A percentile compares a stretch with the other conserved stretches of the same genome.
Conservation (phyloP, 2,888 invertebrate genomes). For the Chrysomela aeneicollis region DNA sequence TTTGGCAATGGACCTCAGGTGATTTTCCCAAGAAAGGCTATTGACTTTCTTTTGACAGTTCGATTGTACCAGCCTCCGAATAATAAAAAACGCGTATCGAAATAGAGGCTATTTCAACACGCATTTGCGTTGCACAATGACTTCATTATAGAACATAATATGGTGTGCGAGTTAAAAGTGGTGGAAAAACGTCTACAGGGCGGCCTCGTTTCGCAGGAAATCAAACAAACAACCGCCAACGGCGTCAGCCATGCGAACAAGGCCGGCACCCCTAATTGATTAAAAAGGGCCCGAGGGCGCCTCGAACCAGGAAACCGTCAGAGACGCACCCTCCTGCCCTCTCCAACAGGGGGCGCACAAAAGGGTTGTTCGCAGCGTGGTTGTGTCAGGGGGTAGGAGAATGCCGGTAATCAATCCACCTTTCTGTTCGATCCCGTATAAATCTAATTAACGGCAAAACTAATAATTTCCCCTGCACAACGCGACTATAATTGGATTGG, state of each 20-base stretch:
- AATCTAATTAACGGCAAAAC: slow-evolving; percentile 61
- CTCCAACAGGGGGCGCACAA: slow-evolving; percentile 13
- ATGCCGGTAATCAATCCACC: slow-evolving; percentile 47
- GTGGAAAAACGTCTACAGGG: neutral
- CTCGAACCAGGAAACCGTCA: neutral
- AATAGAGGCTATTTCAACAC: too few relatives aligned
- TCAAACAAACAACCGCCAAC: neutral
- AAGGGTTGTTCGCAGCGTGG: slow-evolving; percentile 33
- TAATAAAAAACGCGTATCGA: too few relatives aligned
- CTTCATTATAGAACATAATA: too few relatives aligned
- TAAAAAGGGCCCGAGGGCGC: slow-evolving; percentile 23
- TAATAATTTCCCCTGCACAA: slow-evolving; percentile 61
- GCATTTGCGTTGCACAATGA: too few relatives aligned
- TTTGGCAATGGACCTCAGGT: too few relatives aligned
- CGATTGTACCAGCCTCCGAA: too few relatives aligned
- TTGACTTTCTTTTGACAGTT: too few relatives aligned
- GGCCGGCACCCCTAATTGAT: slow-evolving; percentile 29
- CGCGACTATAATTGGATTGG: slow-evolving; percentile 63
- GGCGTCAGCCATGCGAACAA: neutral
- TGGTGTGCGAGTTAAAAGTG: neutral
- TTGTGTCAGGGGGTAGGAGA: slow-evolving; percentile 34
- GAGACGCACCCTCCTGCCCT: slow-evolving; percentile 6
- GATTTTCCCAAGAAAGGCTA: too few relatives aligned
- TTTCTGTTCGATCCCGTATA: slow-evolving; percentile 50
- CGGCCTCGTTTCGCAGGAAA: neutral